Evolutionary conservation across 2,888 invertebrate genomes (phyloP), one percentile per base, ranked within the genome.

Genomic region (Troglohyphantes excavatus): DNA sequence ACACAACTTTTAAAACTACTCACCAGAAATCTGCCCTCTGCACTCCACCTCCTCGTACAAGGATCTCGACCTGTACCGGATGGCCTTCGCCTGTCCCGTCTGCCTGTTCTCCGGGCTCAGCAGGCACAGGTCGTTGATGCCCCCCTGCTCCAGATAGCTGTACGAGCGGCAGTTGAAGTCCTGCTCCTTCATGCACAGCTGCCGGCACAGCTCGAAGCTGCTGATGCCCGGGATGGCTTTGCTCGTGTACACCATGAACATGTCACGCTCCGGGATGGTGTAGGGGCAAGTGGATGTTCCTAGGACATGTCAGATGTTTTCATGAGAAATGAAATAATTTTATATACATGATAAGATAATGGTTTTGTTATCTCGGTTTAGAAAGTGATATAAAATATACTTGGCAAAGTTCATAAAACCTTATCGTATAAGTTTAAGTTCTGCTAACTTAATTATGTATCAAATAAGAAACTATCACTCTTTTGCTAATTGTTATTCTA

Each of bases 71-170:
- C 91, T 91, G 1, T 96, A 96, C 85, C 97, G 97, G 59, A 92
- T 87, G 11, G 92, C 91, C 26, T 91, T 91, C 9, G 86, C 82
- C 33, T 91, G 92, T 23, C 91, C 92, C 0, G 91, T 92, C n/a
- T 91, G 91, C 17, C 92, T 79, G 93, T 97, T 97, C 93, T 97
- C 97, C 87, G 96, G 96, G 93, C 97, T 97, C 68, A 97, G 94
- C 91, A 95, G 95, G 92, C 97, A 97, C 90, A 94, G 93, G 5
- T 91, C 91, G 39, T 90, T 91, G 33, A 79, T 87, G 23, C 89
- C 91, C 0, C 91, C 91, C 59, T 91, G 91, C 33, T 92, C 92
- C 11, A 92, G 61, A 72, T 92, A 93, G 75, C 92, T 93, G 84
- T 92, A 92, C 6, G 93, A 93, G 70, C 93, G 92, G 90, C 94